These are phyloP conservation scores for Peromyscus eremicus DNA, from an alignment of 2,797 vertebrate species.

Conservation along the genomic window DNA sequence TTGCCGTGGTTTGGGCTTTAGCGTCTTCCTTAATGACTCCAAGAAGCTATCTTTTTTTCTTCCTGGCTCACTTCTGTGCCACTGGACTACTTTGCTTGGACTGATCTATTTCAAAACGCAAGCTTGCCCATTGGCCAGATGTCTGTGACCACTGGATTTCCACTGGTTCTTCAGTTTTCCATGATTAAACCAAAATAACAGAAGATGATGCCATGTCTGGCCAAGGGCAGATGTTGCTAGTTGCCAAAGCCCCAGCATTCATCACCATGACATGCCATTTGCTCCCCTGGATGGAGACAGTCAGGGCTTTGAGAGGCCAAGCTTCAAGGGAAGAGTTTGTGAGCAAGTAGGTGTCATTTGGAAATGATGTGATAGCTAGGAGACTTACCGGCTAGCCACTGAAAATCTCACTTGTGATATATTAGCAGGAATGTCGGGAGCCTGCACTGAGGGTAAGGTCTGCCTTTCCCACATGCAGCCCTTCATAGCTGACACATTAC, in stretches of 20 bases:
- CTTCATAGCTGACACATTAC: slow-evolving; percentile 83
- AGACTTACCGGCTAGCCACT: slow-evolving; percentile 54
- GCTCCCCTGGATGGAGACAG: slow-evolving; percentile 26
- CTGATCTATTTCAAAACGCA: slow-evolving; percentile 33
- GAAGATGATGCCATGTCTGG: slow-evolving; percentile 76
- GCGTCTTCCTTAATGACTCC: slow-evolving; percentile 42
- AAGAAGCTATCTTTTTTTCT: slow-evolving; percentile 56
- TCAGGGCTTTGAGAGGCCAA: background rate
- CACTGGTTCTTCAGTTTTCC: slow-evolving; percentile 44
- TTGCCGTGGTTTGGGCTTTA: background rate
- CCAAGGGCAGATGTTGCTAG: slow-evolving; percentile 36
- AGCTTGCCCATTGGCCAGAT: slow-evolving; percentile 23
- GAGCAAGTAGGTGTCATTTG: slow-evolving; percentile 73
- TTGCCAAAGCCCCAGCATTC: slow-evolving; percentile 54
- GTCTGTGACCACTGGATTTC: slow-evolving; percentile 66
- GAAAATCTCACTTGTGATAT: slow-evolving; percentile 74
- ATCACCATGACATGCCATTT: slow-evolving; percentile 50
- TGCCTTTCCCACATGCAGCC: slow-evolving; percentile 74
- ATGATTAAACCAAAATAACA: slow-evolving; percentile 67
- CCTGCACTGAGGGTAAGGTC: slow-evolving; percentile 66
- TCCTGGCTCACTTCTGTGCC: background rate
- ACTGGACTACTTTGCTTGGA: slow-evolving; percentile 48
- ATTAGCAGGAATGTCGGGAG: slow-evolving; percentile 68
- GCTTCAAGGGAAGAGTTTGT: slow-evolving; percentile 30
- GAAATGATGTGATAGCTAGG: slow-evolving; percentile 74